Conservation (phyloP, 1,140 invertebrate genomes). For the Drosophila ohnishii region DNA sequence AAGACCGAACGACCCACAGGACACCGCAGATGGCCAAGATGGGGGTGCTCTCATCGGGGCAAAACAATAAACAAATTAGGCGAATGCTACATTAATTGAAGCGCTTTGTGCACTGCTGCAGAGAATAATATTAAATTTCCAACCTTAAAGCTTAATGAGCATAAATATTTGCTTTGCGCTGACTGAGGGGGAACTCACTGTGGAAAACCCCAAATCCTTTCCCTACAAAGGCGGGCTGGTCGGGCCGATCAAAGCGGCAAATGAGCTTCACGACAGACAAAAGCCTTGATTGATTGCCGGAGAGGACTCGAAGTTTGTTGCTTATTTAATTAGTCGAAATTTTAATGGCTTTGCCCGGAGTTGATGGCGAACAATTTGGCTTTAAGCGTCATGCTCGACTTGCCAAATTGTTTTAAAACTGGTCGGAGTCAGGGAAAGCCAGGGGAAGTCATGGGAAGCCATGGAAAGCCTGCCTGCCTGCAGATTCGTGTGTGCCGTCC, state of each 20-base stretch:
- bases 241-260: slow-evolving; percentile 23
- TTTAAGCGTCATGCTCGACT: slow-evolving; percentile 27
- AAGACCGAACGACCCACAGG: background rate
- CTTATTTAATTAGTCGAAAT: slow-evolving; percentile 44
- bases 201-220: slow-evolving; percentile 17
- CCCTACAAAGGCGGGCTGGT: background rate
- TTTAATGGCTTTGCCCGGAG: slow-evolving; percentile 43
- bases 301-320: slow-evolving; percentile 41
- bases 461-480: background rate
- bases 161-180: slow-evolving; percentile 12
- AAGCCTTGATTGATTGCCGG: slow-evolving; percentile 40
- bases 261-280: slow-evolving; percentile 29
- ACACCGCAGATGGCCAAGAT: slow-evolving; percentile 11
- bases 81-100: slow-evolving; percentile 19
- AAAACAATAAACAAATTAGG: slow-evolving; percentile 50
- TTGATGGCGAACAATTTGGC: slow-evolving; percentile 31
- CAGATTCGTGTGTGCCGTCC: background rate
- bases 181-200: background rate
- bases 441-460: background rate
- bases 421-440: slow-evolving; percentile 1
- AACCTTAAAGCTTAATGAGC: slow-evolving; percentile 29
- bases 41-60: background rate
- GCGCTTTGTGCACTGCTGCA: slow-evolving; percentile 9
- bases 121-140: slow-evolving; percentile 28
- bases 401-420: slow-evolving; percentile 35